Evolutionary conservation across 2,113 vertebrate species (phyloP).

Genomic region (Catharus minimus): DNA sequence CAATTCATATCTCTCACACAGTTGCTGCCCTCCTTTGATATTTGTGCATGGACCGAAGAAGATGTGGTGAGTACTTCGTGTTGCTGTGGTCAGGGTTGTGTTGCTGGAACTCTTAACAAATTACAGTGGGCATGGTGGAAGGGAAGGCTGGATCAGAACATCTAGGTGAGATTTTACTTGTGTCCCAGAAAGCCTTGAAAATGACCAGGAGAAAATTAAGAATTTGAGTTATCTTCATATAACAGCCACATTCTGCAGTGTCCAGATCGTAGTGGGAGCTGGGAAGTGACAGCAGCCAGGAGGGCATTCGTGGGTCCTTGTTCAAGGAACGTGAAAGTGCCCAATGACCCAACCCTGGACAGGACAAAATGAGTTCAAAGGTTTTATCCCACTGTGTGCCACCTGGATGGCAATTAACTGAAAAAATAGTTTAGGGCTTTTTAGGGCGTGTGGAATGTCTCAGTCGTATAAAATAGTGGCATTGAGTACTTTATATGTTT

Average conservation of each 20-base stretch:
- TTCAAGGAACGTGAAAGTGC: neutral
- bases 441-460: neutral
- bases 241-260: neutral
- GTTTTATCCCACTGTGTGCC: neutral
- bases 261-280: neutral
- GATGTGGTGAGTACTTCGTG: conserved; percentile 88
- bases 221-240: neutral
- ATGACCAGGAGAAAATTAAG: neutral
- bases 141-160: neutral
- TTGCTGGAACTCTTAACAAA: neutral
- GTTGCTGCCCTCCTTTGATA: conserved; percentile 95
- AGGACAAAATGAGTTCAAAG: neutral
- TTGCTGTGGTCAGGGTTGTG: neutral
- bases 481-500: neutral
- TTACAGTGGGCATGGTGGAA: neutral
- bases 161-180: neutral
- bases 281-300: neutral
- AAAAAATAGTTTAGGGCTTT: neutral
- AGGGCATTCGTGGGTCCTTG: neutral
- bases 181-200: neutral
- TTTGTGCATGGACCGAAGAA: conserved; percentile 93
- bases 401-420: neutral
- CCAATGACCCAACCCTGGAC: neutral
- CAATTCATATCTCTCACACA: conserved; percentile 76
- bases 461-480: neutral